Evolutionary conservation across 2,888 invertebrate species (phyloP), one percentile per base, ranked within the genome.

Genomic region (Tricholauxania praeusta): DNA sequence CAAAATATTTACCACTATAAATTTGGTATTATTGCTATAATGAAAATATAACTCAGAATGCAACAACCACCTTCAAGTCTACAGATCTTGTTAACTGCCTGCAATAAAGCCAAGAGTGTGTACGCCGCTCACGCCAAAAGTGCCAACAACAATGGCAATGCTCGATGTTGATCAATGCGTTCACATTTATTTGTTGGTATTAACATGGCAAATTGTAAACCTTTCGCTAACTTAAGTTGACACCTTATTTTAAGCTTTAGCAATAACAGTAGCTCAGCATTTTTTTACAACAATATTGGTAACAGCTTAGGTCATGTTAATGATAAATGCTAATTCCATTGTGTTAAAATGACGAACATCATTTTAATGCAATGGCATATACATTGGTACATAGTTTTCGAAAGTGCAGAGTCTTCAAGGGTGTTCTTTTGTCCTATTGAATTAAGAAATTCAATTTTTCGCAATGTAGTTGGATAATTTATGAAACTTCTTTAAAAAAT

Each of bases 321-420:
- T 85, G 85, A 84, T 80, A 84, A 84, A 84, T 84, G 84, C 80
- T 83, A 83, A 83, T 83, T 74, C 83, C 78, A 81, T 83, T 83
- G 83, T 83, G 76, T 72, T 73, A 68, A 77, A 81, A 84, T 83
- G 65, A 55, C 75, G 15, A 28, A n/a, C 47, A 70, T 70, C 63
- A 70, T 51, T 62, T 63, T 70, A 63, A 70, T 52, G 47, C 53
- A 39, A 55, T 32, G 17, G 17, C 39, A 63, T 49, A 52, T 70
- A 47, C 12, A 57, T 17, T 19, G 22, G 12, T 28, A 3, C 4
- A 48, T 47, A 65, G 28, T 28, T 52, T 28, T 28, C 3, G n/a
- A 10, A 63, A 63, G 12, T 6, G 19, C 2, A 52, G 14, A n/a
- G 53, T 55, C 14, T 67, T 55, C 47, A 67, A 55, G 28, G 17